phyloP scores from a whole-genome alignment of 1,140 invertebrate genomes.

The Drosophila prosaltans region DNA sequence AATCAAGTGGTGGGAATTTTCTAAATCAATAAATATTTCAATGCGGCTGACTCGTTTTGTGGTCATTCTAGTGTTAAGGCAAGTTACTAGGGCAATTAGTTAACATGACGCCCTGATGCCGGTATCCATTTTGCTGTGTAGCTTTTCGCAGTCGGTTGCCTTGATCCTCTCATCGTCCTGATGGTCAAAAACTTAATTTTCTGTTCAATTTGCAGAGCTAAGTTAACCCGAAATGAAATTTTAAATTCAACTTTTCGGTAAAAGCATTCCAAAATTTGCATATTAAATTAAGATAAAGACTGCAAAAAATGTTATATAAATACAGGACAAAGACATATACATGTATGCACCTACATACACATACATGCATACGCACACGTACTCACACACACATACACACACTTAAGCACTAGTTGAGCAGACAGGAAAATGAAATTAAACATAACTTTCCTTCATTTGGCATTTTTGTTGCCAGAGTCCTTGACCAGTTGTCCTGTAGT shows the following conservation, averaged over 20 bases:
- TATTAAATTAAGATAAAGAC: conserved; percentile 72
- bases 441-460: conserved; percentile 53
- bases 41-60: background rate
- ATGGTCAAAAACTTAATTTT: conserved; percentile 53
- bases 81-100: conserved; percentile 39
- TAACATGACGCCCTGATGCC: conserved; percentile 2
- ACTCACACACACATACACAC: conserved; percentile 22
- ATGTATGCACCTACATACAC: conserved; percentile 12
- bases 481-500: conserved; percentile 63
- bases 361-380: background rate
- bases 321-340: conserved; percentile 22
- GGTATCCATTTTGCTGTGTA: conserved; percentile 13
- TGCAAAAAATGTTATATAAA: conserved; percentile 62
- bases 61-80: conserved; percentile 13
- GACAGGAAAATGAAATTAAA: conserved; percentile 64
- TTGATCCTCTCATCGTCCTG: conserved; percentile 4
- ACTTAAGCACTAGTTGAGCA: conserved; percentile 30
- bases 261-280: conserved; percentile 71
- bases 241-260: conserved; percentile 66
- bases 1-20: too few relatives aligned
- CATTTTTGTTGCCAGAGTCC: conserved; percentile 21
- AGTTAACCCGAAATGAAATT: conserved; percentile 38
- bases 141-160: conserved; percentile 1
- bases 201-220: conserved; percentile 55
- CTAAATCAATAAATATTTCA: background rate